Conservation (phyloP, 2,797 vertebrate species). For the Anguilla obscura region DNA sequence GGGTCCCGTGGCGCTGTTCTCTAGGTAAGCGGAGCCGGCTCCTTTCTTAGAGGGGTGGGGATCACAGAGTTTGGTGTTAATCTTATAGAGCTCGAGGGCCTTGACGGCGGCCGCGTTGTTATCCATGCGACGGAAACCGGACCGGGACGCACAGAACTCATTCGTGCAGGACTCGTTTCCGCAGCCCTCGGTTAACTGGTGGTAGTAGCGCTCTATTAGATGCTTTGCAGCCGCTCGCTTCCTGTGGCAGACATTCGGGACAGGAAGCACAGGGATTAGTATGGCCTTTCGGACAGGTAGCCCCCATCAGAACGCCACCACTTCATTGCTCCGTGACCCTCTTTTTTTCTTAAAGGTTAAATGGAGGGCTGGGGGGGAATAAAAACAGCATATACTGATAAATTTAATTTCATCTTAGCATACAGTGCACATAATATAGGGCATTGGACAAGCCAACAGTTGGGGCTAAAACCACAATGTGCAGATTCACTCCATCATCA, state of each 20-base stretch:
- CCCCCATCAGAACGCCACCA: constrained; percentile 30
- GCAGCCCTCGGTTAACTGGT: constrained; percentile 99
- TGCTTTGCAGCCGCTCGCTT: constrained; percentile 99
- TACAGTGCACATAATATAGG: neutral
- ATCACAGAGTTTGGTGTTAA: constrained; percentile 98
- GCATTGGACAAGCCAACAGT: neutral
- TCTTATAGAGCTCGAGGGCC: constrained; percentile 97
- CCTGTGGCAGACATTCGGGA: constrained; percentile 86
- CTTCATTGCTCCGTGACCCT: constrained; percentile 8
- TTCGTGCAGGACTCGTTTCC: constrained; percentile 99
- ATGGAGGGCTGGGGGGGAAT: neutral
- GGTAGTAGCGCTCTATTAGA: constrained; percentile 99
- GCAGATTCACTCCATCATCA: neutral
- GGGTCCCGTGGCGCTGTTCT: constrained; percentile 80
- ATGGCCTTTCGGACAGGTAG: constrained; percentile 47
- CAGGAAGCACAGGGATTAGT: constrained; percentile 68
- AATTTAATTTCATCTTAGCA: neutral
- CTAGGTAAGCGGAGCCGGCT: constrained; percentile 90
- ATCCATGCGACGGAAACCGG: constrained; percentile 91
- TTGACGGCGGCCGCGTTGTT: constrained; percentile 96
- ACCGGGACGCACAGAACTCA: constrained; percentile 95
- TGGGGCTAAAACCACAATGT: neutral
- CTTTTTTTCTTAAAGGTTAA: constrained; percentile 1
- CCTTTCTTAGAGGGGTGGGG: constrained; percentile 95
- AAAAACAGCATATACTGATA: neutral